A percentile compares a stretch with the other conserved stretches of the same genome.
Evolutionary conservation across 2,113 vertebrate species (phyloP).

Genomic region (Crotalus viridis): DNA sequence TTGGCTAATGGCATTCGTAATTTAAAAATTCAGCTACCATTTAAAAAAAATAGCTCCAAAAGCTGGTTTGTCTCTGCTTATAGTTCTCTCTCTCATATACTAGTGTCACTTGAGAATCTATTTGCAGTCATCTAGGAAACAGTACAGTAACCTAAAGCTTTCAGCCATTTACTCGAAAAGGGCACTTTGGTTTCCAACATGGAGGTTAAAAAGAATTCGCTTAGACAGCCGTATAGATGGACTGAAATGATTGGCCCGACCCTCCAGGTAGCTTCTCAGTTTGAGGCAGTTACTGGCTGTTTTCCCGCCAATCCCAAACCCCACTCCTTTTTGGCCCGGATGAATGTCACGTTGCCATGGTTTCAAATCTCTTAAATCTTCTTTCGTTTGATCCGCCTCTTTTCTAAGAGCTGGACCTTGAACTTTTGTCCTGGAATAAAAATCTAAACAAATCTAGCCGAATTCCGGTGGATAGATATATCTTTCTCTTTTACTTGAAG

Average conservation of each 20-base stretch:
- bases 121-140: background rate
- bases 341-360: conserved; percentile 1
- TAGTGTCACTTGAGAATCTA: background rate
- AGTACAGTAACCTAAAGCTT: background rate
- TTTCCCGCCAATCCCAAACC: background rate
- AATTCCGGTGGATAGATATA: background rate
- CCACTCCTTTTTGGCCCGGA: accelerated
- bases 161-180: background rate
- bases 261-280: background rate
- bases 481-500: background rate
- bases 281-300: background rate
- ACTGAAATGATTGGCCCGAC: background rate
- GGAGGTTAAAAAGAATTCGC: background rate
- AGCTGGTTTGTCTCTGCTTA: background rate
- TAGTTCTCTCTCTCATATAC: background rate
- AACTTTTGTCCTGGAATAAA: background rate
- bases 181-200: background rate
- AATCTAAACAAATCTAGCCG: background rate
- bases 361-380: background rate
- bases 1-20: background rate
- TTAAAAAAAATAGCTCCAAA: background rate
- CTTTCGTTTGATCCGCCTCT: background rate
- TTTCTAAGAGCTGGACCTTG: background rate
- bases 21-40: background rate
- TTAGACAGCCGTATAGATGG: too few relatives aligned